phyloP scores from a whole-genome alignment of 2,797 vertebrate genomes.

The Falco peregrinus region DNA sequence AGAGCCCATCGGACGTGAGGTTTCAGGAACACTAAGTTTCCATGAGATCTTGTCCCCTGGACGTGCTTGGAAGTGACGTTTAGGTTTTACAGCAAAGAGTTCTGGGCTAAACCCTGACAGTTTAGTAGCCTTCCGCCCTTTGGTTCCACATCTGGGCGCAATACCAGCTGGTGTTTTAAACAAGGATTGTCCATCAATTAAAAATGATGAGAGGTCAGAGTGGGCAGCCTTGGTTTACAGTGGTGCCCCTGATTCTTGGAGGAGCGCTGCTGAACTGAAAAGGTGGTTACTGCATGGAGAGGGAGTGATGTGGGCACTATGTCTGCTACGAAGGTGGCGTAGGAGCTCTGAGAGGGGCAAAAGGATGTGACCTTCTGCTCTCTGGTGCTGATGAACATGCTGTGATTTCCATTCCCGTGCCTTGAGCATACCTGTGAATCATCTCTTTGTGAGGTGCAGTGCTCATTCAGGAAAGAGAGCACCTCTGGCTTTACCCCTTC shows the following conservation, averaged over 20 bases:
- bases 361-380: neutral
- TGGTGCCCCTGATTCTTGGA: neutral
- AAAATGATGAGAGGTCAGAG: fast-evolving
- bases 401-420: neutral
- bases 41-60: neutral
- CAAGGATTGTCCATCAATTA: neutral
- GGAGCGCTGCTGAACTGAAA: neutral
- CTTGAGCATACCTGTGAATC: neutral
- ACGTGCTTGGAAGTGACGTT: neutral
- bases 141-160: neutral
- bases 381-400: neutral
- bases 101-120: neutral
- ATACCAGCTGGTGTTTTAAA: neutral
- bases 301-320: neutral
- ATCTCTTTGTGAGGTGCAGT: neutral
- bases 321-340: neutral
- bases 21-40: neutral
- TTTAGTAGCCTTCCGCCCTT: neutral
- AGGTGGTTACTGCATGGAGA: neutral
- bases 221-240: neutral
- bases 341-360: neutral
- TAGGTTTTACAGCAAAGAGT: neutral
- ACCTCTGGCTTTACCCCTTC: neutral
- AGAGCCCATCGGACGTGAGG: neutral
- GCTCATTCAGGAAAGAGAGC: neutral